Conservation (phyloP, 2,888 invertebrate genomes). For the Acleris laterana region DNA sequence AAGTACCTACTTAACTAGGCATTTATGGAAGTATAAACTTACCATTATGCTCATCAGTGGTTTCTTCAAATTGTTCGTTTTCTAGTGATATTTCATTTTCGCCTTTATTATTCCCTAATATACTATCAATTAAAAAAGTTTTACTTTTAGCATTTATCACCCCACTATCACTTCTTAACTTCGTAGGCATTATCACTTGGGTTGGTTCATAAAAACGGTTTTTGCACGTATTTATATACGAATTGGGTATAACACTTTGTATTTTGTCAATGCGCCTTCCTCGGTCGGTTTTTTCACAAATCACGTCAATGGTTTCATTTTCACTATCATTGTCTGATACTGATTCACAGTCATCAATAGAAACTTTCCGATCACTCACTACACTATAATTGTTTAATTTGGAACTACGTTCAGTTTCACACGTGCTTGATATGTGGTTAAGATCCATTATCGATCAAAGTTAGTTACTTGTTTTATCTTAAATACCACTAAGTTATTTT, state of each 20-base stretch:
- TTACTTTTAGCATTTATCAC: constrained; percentile 57
- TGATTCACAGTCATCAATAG: constrained; percentile 61
- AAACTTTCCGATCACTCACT: constrained; percentile 42
- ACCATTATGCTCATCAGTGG: constrained; percentile 78
- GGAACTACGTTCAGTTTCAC: constrained; percentile 59
- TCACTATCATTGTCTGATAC: constrained; percentile 75
- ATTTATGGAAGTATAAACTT: constrained; percentile 38
- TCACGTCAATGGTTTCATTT: constrained; percentile 77
- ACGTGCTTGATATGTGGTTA: constrained; percentile 77
- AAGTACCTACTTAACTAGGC: background rate
- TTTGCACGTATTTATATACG: constrained; percentile 53
- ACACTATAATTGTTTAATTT: constrained; percentile 47
- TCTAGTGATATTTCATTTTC: constrained; percentile 50
- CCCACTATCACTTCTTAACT: constrained; percentile 36
- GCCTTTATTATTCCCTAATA: constrained; percentile 75
- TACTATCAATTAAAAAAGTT: constrained; percentile 84
- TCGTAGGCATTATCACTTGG: constrained; percentile 55
- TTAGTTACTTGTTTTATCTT: background rate
- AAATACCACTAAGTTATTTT: background rate
- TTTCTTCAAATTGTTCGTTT: constrained; percentile 62
- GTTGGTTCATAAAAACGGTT: constrained; percentile 60
- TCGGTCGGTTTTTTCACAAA: constrained; percentile 75
- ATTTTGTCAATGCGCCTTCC: constrained; percentile 48
- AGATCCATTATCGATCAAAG: constrained; percentile 57
- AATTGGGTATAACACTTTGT: constrained; percentile 48